Evolutionary conservation across 2,113 vertebrate species (phyloP), one percentile per base, ranked within the genome.

Genomic region (Lanius ludovicianus): DNA sequence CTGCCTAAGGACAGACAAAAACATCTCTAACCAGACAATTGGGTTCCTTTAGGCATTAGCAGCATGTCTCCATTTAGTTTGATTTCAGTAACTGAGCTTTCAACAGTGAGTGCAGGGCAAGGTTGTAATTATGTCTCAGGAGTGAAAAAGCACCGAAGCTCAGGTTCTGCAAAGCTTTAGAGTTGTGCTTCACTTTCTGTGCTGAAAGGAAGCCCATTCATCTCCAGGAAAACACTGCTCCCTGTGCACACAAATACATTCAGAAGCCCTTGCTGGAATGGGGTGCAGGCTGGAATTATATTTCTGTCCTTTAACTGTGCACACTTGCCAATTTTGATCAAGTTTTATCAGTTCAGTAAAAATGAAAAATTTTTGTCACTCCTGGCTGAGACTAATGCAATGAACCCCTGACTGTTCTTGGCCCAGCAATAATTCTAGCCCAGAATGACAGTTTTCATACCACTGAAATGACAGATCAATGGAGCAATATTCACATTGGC

Each of bases 71-170:
- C 90, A 91, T 94, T 93, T 75, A 94, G 88, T 77, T 46, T 91
- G 86, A 97, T 93, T 94, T 95, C 79, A 89, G 93, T 52, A 81
- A 89, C 65, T 16, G 71, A 92, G 84, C 88, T 91, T 95, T 92
- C 89, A 92, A 41, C 63, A 75, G 79, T 41, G 50, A 94, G 75
- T 80, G 84, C 86, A 70, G 68, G 13, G 90, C 84, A 73, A 93
- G 73, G 76, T 60, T 87, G 65, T 84, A 95, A 95, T 88, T 91
- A 81, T 0, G 2, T 78, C 90, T 96, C 86, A 68, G 87, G 93
- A 93, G 93, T 89, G 41, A 55, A 75, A 86, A 94, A 91, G 52
- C 28, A 35, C 47, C 1, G 2, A 68, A 83, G 55, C 42, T 52
- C 68, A 53, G 82, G 64, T 69, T 78, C 90, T 79, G 71, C 52